These are phyloP conservation scores for Ianthella basta DNA, from an alignment of 37 sponge, comb jelly and placozoan species.

Conservation along the genomic window DNA sequence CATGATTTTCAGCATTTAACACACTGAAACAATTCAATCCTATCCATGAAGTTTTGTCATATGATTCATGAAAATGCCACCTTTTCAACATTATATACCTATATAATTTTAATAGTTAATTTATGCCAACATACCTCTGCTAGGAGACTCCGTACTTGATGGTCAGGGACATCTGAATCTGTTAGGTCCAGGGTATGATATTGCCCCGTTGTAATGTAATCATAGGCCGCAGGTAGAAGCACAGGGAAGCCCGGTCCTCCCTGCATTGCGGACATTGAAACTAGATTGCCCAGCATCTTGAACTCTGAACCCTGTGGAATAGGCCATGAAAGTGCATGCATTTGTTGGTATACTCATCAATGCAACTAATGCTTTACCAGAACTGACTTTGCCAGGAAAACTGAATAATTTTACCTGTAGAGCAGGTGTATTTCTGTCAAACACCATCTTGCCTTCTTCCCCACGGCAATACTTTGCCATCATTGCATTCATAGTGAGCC, in stretches of 20 bases:
- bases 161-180: slow-evolving; percentile 14
- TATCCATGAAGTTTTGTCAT: too few relatives aligned
- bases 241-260: slow-evolving; percentile 36
- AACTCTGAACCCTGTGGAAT: slow-evolving; percentile 15
- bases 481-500: neutral
- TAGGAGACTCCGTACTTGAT: neutral
- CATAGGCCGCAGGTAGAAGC: slow-evolving; percentile 35
- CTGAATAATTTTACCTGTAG: slow-evolving; percentile 3
- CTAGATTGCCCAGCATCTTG: slow-evolving; percentile 24
- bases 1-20: too few relatives aligned
- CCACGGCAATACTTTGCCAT: slow-evolving; percentile 11
- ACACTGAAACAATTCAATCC: too few relatives aligned
- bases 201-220: slow-evolving; percentile 33
- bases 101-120: too few relatives aligned
- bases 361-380: too few relatives aligned
- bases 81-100: too few relatives aligned
- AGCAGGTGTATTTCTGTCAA: slow-evolving; percentile 13
- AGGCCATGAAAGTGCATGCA: neutral
- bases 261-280: slow-evolving; percentile 33
- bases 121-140: neutral
- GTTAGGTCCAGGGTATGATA: neutral
- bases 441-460: neutral
- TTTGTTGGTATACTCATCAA: neutral
- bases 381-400: too few relatives aligned
- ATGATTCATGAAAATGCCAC: too few relatives aligned